Evolutionary conservation across 2,797 vertebrate species (phyloP).

Genomic region (Chrosomus eos): DNA sequence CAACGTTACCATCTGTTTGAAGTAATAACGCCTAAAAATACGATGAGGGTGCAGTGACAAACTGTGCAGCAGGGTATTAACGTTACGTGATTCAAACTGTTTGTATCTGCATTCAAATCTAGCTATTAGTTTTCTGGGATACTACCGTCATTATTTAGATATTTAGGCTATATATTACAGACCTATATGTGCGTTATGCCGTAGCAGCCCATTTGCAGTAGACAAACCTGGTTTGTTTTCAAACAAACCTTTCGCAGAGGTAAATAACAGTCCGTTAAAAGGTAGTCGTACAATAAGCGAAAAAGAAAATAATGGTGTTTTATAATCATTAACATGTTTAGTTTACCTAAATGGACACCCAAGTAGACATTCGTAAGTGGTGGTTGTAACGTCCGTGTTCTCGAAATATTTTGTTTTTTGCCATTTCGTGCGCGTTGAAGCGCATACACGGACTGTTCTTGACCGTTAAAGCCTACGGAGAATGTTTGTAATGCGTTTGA

Average conservation of each 20-base stretch:
- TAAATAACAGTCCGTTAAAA: not conserved
- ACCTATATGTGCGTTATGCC: too few relatives aligned
- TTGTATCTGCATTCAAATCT: not conserved
- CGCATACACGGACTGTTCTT: not conserved
- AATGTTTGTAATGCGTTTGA: not conserved
- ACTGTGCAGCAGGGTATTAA: not conserved
- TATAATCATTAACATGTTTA: not conserved
- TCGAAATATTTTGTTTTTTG: too few relatives aligned
- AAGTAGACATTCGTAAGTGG: not conserved
- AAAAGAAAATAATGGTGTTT: not conserved
- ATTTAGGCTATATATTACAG: not conserved
- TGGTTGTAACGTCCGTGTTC: not conserved
- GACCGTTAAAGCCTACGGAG: not conserved
- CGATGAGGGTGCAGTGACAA: constrained; percentile 6
- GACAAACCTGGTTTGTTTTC: constrained; percentile 13
- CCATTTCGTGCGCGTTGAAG: not conserved
- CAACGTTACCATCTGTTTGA: not conserved
- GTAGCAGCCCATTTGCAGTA: not conserved
- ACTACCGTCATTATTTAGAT: not conserved
- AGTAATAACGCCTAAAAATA: not conserved
- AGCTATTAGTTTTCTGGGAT: not conserved
- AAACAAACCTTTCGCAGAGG: not conserved
- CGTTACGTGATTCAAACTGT: constrained; percentile 7
- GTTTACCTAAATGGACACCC: not conserved
- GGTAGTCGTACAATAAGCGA: not conserved